Base-by-base conservation (phyloP, 2,797 vertebrate genomes). In the Myripristis murdjan region DNA sequence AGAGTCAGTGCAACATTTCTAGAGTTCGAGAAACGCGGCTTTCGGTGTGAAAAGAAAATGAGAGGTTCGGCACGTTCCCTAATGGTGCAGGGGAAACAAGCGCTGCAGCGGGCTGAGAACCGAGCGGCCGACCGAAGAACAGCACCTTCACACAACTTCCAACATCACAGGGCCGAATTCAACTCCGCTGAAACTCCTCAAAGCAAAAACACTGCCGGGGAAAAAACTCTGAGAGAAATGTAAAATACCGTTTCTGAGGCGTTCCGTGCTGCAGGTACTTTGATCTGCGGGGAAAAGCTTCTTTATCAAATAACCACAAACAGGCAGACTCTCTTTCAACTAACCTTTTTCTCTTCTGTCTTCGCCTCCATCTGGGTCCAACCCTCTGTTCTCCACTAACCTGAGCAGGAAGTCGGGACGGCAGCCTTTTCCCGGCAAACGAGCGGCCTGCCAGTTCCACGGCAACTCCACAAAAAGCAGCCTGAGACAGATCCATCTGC, bases 281-380 rank as follows among this genome's bases (percentile, higher is more conserved):
- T 83, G 71, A 87, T 86, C 61, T 80, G 41, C 39, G 69, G 69
- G 67, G 51, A 56, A n/a, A 87, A 51, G 55, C 12, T 44, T 69
- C 51, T 80, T 68, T 69, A 51, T 69, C 79, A 81, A 81, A 64
- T 59, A 59, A 68, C 47, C 68, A 76, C 76, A 69, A 78, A 82
- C 59, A 68, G 62, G 26, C 28, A 37, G 12, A 9, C 33, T 39
- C 66, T 57, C 55, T 83, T 76, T 72, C 72, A 72, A 55, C 56
- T 64, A 1, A 6, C 35, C 23, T 26, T 35, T 51, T 23, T 11
- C 31, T 33, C 41, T 46, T 37, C 55, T 39, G 31, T 64, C 41
- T 20, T 28, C 39, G 28, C 58, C 22, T 35, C 33, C 49, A n/a
- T 59, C 49, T 59, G 63, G 23, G 23, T 54, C 46, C 9, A 18